Evolutionary conservation across 2,113 vertebrate genomes (phyloP), one percentile per base, ranked within the genome.

Genomic region (Cnemophilus loriae): DNA sequence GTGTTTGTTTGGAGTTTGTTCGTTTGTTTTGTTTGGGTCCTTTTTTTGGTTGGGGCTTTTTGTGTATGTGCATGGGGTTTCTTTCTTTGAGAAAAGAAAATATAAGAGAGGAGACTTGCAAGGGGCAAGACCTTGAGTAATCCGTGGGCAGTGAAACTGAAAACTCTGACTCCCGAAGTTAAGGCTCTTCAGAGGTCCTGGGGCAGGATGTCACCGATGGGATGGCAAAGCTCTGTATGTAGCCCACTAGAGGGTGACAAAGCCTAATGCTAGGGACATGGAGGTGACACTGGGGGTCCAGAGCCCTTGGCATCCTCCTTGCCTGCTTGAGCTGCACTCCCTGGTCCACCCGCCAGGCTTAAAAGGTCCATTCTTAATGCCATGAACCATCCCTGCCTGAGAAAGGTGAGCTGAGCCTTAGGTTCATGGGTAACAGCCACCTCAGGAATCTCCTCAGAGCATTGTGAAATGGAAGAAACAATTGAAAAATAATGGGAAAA

Each of bases 171-270:
- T 80, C 9, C 28, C 7, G 2, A 41, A 32, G 7, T 56, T 35
- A 33, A 56, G 12, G 9, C 24, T 23, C 57, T 55, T 32, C 37
- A 60, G 42, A 75, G 56, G 49, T 64, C 24, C 44, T 16, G 44
- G 56, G 37, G 39, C 33, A 82, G 68, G 63, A 13, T 50, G 30
- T 20, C 41, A 23, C 21, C 0, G 3, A 16, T 30, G 75, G 90
- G 71, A 50, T 9, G 42, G 17, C 14, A 90, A 44, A 93, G 21
- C 84, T 83, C 46, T 37, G 42, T 74, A 18, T 0, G 2, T 4
- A 84, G 82, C 91, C 93, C 93, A 67, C 93, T 95, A 96, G 95
- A 95, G 95, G 95, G 94, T 96, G 96, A 91, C 79, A 96, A 55
- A 96, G 30, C 59, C 93, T 76, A 88, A 88, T 35, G 19, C 16